Base-by-base conservation (phyloP, 2,113 vertebrate species). In the Aspidoscelis tigris region DNA sequence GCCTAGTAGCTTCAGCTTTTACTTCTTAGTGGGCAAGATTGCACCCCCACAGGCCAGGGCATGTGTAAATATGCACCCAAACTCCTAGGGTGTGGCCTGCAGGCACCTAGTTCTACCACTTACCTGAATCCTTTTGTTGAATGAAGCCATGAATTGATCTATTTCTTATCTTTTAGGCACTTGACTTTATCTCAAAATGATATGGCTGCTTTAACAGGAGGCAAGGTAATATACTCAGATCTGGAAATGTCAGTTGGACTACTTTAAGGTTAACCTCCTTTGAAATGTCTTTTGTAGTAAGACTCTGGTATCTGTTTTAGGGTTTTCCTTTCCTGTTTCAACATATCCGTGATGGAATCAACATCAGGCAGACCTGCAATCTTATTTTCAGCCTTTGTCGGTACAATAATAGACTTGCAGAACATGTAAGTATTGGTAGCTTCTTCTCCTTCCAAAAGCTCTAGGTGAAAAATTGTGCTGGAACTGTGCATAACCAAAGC, bases 241-340 rank as follows among this genome's bases (percentile, higher is more conserved):
- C 20, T 14, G 26, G 33, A 74, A 65, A 66, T 43, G 1, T 11
- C 10, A 14, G 70, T 66, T 18, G 18, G 50, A 50, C 33, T 55
- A 71, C 82, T 86, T 82, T 66, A 58, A 41, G 82, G 50, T 44
- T 26, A 9, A 1, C 47, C 2, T 50, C 72, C 8, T 66, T 47
- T 14, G 65, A 43, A 2, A 2, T 85, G 43, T 55, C 73, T 88
- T 82, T 69, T 33, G n/a, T 47, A 70, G 80, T 84, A 89, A 82
- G 7, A 39, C 58, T 72, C 90, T 80, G 7, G 84, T 90, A 4
- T 92, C 92, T 92, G 47, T 96, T 93, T 88, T 92, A 97, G 95
- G 98, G 98, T 12, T 99, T 99, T 95, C 99, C 99, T 84, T 99
- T 99, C 97, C 96, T 99, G 84, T 99, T 99, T 94, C 99, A 99